Base-by-base conservation (phyloP, 2,113 vertebrate genomes). In the Chionomys nivalis region DNA sequence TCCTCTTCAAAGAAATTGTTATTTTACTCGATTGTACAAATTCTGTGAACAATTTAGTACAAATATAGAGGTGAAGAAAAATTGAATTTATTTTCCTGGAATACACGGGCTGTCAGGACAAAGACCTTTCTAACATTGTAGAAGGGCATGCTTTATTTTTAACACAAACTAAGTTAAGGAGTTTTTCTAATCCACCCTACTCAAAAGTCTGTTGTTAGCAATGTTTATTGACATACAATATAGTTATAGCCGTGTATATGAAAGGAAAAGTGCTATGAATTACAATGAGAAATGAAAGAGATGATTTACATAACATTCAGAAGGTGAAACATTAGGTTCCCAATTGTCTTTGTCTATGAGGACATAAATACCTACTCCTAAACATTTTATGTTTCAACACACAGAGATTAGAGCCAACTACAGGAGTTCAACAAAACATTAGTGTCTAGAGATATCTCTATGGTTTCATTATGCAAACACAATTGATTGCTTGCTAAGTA, bases 21-120 rank as follows among this genome's bases (percentile, higher is more conserved):
- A 52, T 86, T 96, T 95, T 94, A 92, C 36, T 76, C 49, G 24
- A 87, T 31, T 65, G 33, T 93, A 65, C 14, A 87, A 73, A 90
- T 82, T 93, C n/a, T 78, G 47, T 87, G 86, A 92, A 88, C 85
- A 93, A 88, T 90, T 83, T 79, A 87, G 10, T 83, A 55, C 1
- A 82, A 21, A 33, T 4, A 5, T 31, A 19, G 44, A 44, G 47
- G 24, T 42, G 23, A 39, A 21, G 28, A 61, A 63, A 94, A 91
- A 72, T 33, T 93, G 14, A 66, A 68, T 88, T 96, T 93, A 1
- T 52, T 95, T 11, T 91, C 72, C 19, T 94, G 12, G 28, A 93
- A 91, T 92, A 90, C 49, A 4, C 21, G 44, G 65, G 31, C 42
- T 95, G 24, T 7, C 23, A 82, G 24, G 23, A n/a, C 61, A 89